Evolutionary conservation across 1,140 invertebrate species (phyloP), one percentile per base, ranked within the genome.

Genomic region (Scaptomyza graminum): DNA sequence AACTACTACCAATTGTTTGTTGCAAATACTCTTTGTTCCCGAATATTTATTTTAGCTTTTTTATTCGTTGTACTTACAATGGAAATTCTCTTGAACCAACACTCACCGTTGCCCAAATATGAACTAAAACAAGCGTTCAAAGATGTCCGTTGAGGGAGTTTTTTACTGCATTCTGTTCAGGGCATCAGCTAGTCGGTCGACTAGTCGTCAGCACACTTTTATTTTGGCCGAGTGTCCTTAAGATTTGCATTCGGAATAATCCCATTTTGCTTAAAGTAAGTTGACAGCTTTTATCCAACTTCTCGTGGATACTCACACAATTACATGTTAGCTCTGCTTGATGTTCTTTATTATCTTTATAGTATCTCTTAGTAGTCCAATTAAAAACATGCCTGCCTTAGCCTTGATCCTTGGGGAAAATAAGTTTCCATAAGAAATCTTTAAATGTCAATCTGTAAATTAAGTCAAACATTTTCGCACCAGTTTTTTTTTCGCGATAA

Each of bases 321-420:
- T 2, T 4, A 15, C 34, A 5, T 5, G 5, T 6, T 6, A 31
- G 28, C 1, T 31, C 28, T 31, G 8, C 83, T 47, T 16, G 1
- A 2, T 98, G 97, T 96, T 99, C 94, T 34, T 34, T 34, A 34
- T 34, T 34, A 34, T 34, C 31, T 34, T 9, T 34, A 5, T 31
- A 31, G 6, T n/a, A n/a, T n/a, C 31, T 34, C 31, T 34, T 97
- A 90, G 98, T 98, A 5, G 98, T 98, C 18, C 96, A n/a, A n/a
- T n/a, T n/a, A n/a, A n/a, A n/a, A n/a, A n/a, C n/a, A 96, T 5
- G 99, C 98, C 0, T 98, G 93, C 98, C 98, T 94, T 96, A 8
- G 98, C 97, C 28, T 96, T 96, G 8, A 97, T 99, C 92, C 99
- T 98, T 28, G 28, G 18, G 18, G 18, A 22, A 3, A 3, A 3